These are phyloP conservation scores for Ptilonorhynchus violaceus DNA, from an alignment of 2,113 vertebrate species.

Conservation along the genomic window DNA sequence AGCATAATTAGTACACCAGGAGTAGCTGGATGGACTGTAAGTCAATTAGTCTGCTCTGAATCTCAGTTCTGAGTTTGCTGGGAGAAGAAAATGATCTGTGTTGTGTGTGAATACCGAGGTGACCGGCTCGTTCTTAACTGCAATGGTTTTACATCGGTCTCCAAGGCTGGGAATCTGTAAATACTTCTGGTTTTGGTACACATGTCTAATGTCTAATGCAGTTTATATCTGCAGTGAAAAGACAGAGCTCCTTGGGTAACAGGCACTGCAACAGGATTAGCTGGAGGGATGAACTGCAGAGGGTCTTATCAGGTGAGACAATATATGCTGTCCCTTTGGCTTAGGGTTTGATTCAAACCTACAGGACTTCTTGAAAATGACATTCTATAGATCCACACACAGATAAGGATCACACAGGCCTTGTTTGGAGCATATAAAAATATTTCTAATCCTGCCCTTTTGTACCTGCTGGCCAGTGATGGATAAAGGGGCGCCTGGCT, in stretches of 20 bases:
- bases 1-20: slow-evolving; percentile 38
- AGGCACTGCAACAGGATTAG: background rate
- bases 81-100: slow-evolving; percentile 31
- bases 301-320: background rate
- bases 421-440: background rate
- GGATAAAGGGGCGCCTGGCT: background rate
- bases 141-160: slow-evolving; percentile 1
- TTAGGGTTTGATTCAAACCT: background rate
- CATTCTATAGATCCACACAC: background rate
- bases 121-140: background rate
- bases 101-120: slow-evolving; percentile 1
- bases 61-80: slow-evolving; percentile 44
- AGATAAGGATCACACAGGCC: background rate
- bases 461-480: background rate
- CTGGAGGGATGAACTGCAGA: slow-evolving; percentile 11
- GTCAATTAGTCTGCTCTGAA: slow-evolving; percentile 50
- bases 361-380: background rate
- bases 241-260: background rate
- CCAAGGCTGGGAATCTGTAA: background rate
- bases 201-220: background rate
- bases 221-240: background rate
- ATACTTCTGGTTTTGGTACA: background rate
- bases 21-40: slow-evolving; percentile 25
- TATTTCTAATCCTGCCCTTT: slow-evolving; percentile 1
- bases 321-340: background rate